Evolutionary conservation across 1,140 invertebrate species (phyloP).

Genomic region (Microplitis mediator): DNA sequence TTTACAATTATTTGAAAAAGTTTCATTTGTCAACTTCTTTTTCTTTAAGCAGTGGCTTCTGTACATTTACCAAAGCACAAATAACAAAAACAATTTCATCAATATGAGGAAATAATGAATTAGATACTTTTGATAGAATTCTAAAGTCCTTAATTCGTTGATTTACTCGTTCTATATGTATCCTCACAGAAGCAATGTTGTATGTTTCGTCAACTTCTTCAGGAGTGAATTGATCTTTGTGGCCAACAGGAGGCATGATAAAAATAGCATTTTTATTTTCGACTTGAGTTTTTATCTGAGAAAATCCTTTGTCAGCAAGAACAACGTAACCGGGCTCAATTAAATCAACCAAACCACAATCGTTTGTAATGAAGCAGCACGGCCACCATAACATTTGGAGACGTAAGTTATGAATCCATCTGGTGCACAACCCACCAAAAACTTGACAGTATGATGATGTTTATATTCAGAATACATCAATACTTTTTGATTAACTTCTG

Average conservation of each 20-base stretch:
- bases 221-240: conserved; percentile 36
- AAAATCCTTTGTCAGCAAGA: conserved; percentile 50
- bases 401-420: too few relatives aligned
- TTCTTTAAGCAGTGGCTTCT: background rate
- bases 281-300: conserved; percentile 15
- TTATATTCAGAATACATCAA: conserved; percentile 38
- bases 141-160: conserved; percentile 36
- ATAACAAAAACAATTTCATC: background rate
- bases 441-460: too few relatives aligned
- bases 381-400: too few relatives aligned
- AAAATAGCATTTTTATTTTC: conserved; percentile 32
- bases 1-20: background rate
- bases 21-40: background rate
- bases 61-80: background rate
- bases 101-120: background rate
- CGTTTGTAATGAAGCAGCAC: too few relatives aligned
- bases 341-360: conserved; percentile 41
- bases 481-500: conserved; percentile 19
- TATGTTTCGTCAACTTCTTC: conserved; percentile 43
- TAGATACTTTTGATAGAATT: conserved; percentile 13
- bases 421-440: too few relatives aligned
- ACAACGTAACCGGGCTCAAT: conserved; percentile 40
- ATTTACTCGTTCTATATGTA: conserved; percentile 48
- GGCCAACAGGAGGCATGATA: conserved; percentile 44
- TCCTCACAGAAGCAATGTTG: conserved; percentile 45